Conservation (phyloP, 2,888 invertebrate species). For the Xestia rhomboidea region DNA sequence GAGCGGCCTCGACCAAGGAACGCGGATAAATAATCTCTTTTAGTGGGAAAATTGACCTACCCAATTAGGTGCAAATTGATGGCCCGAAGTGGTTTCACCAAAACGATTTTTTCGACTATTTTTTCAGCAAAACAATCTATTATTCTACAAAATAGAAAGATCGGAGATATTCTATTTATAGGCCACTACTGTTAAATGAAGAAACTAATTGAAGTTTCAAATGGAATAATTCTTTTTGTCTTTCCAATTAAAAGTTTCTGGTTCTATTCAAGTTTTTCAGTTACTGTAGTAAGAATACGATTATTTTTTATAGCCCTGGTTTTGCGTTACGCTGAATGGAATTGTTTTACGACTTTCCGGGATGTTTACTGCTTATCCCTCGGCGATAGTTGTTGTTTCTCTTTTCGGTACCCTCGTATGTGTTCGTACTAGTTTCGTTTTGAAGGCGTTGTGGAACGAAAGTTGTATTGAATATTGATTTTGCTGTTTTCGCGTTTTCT, state of each 20-base stretch:
- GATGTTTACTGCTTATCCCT: constrained; percentile 57
- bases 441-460: background rate
- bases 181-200: background rate
- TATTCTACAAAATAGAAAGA: constrained; percentile 3
- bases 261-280: constrained; percentile 47
- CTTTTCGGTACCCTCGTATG: constrained; percentile 17
- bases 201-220: constrained; percentile 12
- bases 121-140: background rate
- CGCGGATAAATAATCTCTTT: constrained; percentile 37
- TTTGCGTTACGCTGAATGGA: constrained; percentile 51
- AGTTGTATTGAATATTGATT: constrained; percentile 45
- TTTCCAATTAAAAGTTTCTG: constrained; percentile 68
- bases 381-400: constrained; percentile 47
- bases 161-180: background rate
- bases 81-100: constrained; percentile 20
- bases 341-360: constrained; percentile 61
- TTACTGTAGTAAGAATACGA: constrained; percentile 42
- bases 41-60: constrained; percentile 29
- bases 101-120: constrained; percentile 17
- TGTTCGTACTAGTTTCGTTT: constrained; percentile 28
- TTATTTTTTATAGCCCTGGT: constrained; percentile 58
- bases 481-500: constrained; percentile 1
- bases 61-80: constrained; percentile 43
- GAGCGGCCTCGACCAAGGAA: background rate
- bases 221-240: constrained; percentile 33